Base-by-base conservation (phyloP, 1,140 invertebrate genomes). In the Armadillidium nasatum region DNA sequence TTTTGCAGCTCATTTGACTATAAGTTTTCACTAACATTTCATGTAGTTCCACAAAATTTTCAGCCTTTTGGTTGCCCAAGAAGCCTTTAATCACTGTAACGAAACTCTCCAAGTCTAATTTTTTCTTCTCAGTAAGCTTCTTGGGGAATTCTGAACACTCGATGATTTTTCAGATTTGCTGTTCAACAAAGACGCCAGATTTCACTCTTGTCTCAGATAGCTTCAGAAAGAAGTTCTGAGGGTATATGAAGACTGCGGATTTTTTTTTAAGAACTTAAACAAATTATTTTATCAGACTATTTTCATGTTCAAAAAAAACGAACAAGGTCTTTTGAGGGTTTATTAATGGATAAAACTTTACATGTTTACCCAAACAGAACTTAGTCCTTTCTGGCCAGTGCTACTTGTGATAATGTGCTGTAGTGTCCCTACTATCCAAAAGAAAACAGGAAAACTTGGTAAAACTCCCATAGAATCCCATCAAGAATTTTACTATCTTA, bases 251-350 rank as follows among this genome's bases (percentile, higher is more conserved):
- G 70, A 22, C 60, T 19, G 75, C 72, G 9, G 82, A 82, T 74
- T 84, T 78, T 82, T 82, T 82, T 50, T 83, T 33, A 33, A 6
- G 33, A 33, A 6, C 71, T 66, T 72, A 11, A 76, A 44, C 15
- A 84, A 83, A 72, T 83, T 74, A 76, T n/a, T 84, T 85, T 73
- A 83, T 80, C 76, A 84, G 54, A 4, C 83, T n/a, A 71, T 2
- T 71, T 33, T 71, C 7, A 23, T 44, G 67, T n/a, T 76, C 33
- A 7, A 76, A 44, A 54, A 46, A 45, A 43, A 70, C 50, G 4
- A 73, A 50, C 71, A 76, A 23, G 0, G 72, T 70, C 46, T 76
- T 76, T 23, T 4, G 23, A 10, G 77, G 33, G 22, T 84, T 81
- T 54, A 84, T 79, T 74, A 85, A 68, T 50, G 82, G 72, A 66